A percentile compares a stretch with the other conserved stretches of the same genome.
Evolutionary conservation across 2,888 invertebrate genomes (phyloP).

Genomic region (Calameuta pallipes): DNA sequence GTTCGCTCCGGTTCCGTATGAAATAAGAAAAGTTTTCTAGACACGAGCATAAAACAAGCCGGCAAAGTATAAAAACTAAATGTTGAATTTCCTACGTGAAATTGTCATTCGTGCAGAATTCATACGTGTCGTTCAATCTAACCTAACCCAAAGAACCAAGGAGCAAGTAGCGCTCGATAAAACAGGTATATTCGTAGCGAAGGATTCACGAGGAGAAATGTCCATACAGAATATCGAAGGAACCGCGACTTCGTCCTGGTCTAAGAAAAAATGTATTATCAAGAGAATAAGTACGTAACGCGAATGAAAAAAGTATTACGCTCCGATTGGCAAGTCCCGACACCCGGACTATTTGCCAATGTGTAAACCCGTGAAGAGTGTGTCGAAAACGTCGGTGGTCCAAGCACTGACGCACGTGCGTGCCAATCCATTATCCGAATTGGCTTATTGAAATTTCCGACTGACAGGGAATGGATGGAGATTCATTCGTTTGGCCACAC

Average conservation of each 20-base stretch:
- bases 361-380: background rate
- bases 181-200: background rate
- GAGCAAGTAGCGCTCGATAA: background rate
- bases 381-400: background rate
- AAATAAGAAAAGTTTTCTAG: background rate
- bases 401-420: constrained; percentile 42
- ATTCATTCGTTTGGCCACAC: constrained; percentile 59
- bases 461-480: constrained; percentile 62
- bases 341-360: background rate
- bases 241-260: background rate
- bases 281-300: background rate
- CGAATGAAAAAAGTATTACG: background rate
- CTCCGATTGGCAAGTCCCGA: background rate
- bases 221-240: background rate
- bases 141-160: background rate
- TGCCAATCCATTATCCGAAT: constrained; percentile 64
- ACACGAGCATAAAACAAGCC: background rate
- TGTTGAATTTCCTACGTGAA: background rate
- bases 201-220: background rate
- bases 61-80: background rate
- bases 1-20: background rate
- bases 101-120: background rate
- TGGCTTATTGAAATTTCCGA: constrained; percentile 65
- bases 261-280: background rate
- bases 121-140: background rate